Evolutionary conservation across 2,113 vertebrate species (phyloP), one percentile per base, ranked within the genome.

Genomic region (Phoenicopterus ruber): DNA sequence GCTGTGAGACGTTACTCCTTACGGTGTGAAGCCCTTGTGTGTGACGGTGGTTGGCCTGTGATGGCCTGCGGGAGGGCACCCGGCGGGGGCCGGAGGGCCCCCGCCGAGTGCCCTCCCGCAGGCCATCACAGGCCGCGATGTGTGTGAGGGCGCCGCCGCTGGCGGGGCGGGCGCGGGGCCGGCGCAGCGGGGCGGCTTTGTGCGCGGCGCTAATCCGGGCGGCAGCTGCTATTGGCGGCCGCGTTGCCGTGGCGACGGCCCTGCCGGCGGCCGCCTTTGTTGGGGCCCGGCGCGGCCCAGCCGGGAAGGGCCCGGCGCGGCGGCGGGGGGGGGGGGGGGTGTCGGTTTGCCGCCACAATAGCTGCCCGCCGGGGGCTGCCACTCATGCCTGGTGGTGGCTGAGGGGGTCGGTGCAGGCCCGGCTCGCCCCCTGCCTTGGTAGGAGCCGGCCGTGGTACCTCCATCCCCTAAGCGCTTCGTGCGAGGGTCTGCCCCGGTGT

Each of bases 221-320:
- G 98, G 97, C 98, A 98, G 98, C 98, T 98, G 98, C 97, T 88
- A 98, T 98, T 98, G 98, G 98, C 97, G 97, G 97, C 97, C 96
- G 95, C 95, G 98, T 98, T 98, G 96, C 98, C 96, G 90, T 92
- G 94, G 94, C 82, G 96, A 98, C 97, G 80, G 97, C 97, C 97
- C 97, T 95, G 96, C 95, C 97, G 96, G 98, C 98, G 92, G 97
- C 95, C 96, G 98, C 98, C 98, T 98, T 98, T 98, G 98, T 98
- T 98, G 97, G 95, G 98, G 97, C 97, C 98, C 97, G 96, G 96
- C 97, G 96, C 94, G 96, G 97, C 97, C 84, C 81, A 59, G 81
- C 81, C 88, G 66, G 97, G 93, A 82, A 93, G 40, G 95, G 72
- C 73, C 97, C 84, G 55, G 49, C 59, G 65, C 77, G 80, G 95